Conservation (phyloP, 2,797 vertebrate species). For the Numenius phaeopus region DNA sequence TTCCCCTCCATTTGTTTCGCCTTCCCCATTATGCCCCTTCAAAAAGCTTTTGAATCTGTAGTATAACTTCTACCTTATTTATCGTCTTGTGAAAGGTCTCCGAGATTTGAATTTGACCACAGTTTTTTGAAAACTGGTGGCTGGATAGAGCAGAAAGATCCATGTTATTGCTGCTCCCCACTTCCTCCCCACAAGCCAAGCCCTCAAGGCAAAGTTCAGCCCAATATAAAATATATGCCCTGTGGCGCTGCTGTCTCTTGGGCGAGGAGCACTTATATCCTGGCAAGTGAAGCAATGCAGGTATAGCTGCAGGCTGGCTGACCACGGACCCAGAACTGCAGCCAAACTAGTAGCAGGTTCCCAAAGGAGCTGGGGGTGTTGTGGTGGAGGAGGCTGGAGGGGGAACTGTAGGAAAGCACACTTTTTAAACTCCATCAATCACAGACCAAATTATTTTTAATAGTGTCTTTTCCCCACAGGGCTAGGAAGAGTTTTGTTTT, state of each 20-base stretch:
- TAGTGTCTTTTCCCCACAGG: neutral
- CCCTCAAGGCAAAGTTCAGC: neutral
- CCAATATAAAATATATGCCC: too few species aligned
- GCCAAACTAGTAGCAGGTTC: neutral
- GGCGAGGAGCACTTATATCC: rapidly evolving
- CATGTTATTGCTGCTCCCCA: neutral
- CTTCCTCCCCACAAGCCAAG: neutral
- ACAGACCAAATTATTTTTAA: neutral
- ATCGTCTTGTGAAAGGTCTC: neutral
- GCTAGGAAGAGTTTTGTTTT: neutral
- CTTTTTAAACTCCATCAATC: neutral
- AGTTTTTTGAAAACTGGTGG: neutral
- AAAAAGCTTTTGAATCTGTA: neutral
- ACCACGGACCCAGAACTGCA: neutral
- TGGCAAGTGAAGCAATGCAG: neutral
- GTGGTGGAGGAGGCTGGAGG: neutral
- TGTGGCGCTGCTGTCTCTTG: neutral
- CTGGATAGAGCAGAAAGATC: neutral
- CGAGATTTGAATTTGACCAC: neutral
- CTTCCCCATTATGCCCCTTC: neutral
- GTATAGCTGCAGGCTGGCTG: neutral
- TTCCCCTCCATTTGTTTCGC: neutral
- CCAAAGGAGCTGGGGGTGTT: neutral
- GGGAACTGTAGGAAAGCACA: neutral
- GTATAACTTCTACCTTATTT: neutral